Percentiles rank a stretch among this genome's conserved stretches.
Conservation (phyloP, 2,797 vertebrate species). For the Myotis vivesi region DNA sequence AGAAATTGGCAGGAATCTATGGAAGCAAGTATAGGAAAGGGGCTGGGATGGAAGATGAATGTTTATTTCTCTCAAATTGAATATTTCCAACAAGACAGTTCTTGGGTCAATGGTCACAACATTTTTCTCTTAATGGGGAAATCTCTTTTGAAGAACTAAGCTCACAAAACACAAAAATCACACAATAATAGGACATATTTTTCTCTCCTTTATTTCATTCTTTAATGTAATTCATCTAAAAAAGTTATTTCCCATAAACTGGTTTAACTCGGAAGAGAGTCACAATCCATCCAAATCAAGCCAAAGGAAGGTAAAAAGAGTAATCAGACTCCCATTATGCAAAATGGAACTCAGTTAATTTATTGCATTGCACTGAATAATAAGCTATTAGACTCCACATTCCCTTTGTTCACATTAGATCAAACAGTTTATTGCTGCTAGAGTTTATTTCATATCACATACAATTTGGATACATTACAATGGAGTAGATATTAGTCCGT, state of each 20-base stretch:
- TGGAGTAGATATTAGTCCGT: slow-evolving; percentile 44
- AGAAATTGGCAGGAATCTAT: not conserved
- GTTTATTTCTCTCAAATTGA: not conserved
- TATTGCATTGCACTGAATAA: slow-evolving; percentile 42
- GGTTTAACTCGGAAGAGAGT: slow-evolving; percentile 21
- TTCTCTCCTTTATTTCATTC: not conserved
- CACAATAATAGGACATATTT: not conserved
- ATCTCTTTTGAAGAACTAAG: not conserved
- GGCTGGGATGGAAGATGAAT: not conserved
- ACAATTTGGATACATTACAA: slow-evolving; percentile 56
- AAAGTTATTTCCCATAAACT: slow-evolving; percentile 27
- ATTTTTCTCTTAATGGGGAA: not conserved
- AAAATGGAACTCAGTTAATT: slow-evolving; percentile 42
- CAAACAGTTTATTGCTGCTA: slow-evolving; percentile 55
- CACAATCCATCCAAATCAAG: slow-evolving; percentile 24
- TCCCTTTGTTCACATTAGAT: slow-evolving; percentile 32
- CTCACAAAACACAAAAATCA: not conserved
- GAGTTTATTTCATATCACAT: slow-evolving; percentile 60
- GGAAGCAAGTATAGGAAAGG: not conserved
- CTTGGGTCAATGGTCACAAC: not conserved
- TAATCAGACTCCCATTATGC: slow-evolving; percentile 44
- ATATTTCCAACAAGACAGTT: not conserved
- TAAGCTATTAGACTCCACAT: not conserved
- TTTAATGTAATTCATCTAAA: slow-evolving; percentile 7
- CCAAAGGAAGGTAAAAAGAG: slow-evolving; percentile 21